Conservation (phyloP, 2,888 invertebrate genomes). For the Pheosia gnoma region DNA sequence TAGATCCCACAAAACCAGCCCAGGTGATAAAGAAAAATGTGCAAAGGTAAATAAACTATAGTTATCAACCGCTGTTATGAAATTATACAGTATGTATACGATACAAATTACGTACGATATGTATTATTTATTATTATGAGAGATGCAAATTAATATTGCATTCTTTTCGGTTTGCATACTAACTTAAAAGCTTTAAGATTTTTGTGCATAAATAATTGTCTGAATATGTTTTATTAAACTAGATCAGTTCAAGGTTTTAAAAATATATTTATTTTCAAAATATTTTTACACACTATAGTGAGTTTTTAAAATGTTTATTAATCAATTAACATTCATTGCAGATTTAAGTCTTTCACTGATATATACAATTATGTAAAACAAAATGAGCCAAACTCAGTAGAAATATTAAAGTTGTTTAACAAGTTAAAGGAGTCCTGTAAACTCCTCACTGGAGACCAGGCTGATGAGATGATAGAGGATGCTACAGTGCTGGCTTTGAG, state of each 20-base stretch:
- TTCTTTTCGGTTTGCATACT: no score
- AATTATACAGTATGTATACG: background rate
- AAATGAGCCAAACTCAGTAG: conserved; percentile 55
- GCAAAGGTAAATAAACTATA: conserved; percentile 53
- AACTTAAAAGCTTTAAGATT: no score
- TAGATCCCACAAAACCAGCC: conserved; percentile 45
- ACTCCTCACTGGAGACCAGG: conserved; percentile 81
- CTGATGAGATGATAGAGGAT: conserved; percentile 85
- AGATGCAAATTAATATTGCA: no score
- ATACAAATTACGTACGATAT: no score
- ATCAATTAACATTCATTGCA: conserved; percentile 39
- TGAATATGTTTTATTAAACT: no score
- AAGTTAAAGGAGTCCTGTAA: conserved; percentile 63
- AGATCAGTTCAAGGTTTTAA: no score
- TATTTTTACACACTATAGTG: no score
- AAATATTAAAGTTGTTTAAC: conserved; percentile 61
- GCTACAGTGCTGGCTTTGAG: conserved; percentile 85
- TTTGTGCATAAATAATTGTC: no score
- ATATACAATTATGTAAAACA: conserved; percentile 73
- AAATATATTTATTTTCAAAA: no score
- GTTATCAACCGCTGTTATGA: background rate
- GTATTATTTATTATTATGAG: no score
- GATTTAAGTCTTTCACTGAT: conserved; percentile 78
- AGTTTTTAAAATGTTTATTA: no score
- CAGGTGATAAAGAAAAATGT: conserved; percentile 45